Evolutionary conservation across 2,797 vertebrate genomes (phyloP).

Genomic region (Molothrus ater): DNA sequence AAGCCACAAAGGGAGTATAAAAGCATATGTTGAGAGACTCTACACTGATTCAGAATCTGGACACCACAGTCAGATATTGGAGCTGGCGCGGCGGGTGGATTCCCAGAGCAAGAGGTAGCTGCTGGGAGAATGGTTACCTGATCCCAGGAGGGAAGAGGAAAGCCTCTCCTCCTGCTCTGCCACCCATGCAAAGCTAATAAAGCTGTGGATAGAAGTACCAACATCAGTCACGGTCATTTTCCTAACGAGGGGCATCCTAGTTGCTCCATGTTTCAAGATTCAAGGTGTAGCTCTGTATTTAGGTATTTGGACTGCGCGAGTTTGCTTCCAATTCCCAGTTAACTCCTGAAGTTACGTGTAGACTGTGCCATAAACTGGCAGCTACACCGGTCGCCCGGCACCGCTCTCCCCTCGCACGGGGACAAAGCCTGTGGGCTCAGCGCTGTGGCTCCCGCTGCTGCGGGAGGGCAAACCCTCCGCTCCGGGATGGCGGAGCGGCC

Average conservation of each 20-base stretch:
- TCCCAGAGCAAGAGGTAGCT: background rate
- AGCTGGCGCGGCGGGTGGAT: accelerated
- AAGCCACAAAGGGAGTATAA: background rate
- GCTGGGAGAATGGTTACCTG: background rate
- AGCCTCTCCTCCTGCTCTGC: background rate
- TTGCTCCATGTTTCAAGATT: no score
- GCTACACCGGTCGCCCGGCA: background rate
- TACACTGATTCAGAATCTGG: background rate
- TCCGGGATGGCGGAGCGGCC: accelerated
- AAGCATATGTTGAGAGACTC: background rate
- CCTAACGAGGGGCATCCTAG: background rate
- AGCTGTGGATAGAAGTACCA: background rate
- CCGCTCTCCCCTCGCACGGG: accelerated
- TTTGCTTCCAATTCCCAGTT: background rate
- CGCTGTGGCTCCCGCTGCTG: accelerated
- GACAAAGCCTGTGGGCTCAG: accelerated
- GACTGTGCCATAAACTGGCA: accelerated
- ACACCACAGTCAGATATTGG: no score
- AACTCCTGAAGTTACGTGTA: accelerated
- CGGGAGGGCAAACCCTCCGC: accelerated
- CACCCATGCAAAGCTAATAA: background rate
- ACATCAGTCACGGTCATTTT: background rate
- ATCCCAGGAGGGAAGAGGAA: background rate
- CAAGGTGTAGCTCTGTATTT: background rate
- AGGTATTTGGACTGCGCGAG: accelerated